Percentiles rank a stretch among this genome's conserved stretches.
These are phyloP conservation scores for Dasyprocta punctata DNA, from an alignment of 2,113 vertebrate genomes.

Conservation along the genomic window DNA sequence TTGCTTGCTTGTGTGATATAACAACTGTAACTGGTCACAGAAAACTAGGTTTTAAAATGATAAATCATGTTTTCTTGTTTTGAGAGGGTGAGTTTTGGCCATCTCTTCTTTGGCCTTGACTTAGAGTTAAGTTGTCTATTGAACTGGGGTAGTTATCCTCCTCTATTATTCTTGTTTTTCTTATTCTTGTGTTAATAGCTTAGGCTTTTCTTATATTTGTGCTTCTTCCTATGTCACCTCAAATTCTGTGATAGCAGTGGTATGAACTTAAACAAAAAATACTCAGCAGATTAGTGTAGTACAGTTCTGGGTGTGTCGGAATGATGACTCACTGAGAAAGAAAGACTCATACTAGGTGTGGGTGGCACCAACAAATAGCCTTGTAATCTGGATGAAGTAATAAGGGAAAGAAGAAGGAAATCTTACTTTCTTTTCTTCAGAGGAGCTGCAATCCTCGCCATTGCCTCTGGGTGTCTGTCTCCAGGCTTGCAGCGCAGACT, in stretches of 20 bases:
- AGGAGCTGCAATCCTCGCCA: neutral
- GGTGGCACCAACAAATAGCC: neutral
- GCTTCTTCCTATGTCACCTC: neutral
- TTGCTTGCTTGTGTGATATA: neutral
- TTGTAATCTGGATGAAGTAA: neutral
- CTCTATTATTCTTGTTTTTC: neutral
- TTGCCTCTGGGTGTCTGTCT: neutral
- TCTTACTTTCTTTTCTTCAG: neutral
- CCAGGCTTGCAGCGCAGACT: neutral
- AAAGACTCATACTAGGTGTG: neutral
- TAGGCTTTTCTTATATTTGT: neutral
- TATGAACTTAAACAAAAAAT: neutral
- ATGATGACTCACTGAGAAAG: neutral
- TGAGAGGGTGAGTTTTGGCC: neutral
- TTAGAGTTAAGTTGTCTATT: neutral
- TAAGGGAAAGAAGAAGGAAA: neutral
- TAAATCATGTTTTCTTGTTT: neutral
- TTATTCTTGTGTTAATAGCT: neutral
- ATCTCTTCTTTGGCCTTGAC: neutral
- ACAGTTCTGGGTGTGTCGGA: neutral
- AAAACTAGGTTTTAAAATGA: neutral
- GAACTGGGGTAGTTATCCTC: neutral
- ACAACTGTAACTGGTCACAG: neutral
- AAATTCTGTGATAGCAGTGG: neutral
- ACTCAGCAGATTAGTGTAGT: neutral